Percentiles rank a stretch among this genome's conserved stretches.
Evolutionary conservation across 2,797 vertebrate genomes (phyloP).

Genomic region (Falco cherrug): DNA sequence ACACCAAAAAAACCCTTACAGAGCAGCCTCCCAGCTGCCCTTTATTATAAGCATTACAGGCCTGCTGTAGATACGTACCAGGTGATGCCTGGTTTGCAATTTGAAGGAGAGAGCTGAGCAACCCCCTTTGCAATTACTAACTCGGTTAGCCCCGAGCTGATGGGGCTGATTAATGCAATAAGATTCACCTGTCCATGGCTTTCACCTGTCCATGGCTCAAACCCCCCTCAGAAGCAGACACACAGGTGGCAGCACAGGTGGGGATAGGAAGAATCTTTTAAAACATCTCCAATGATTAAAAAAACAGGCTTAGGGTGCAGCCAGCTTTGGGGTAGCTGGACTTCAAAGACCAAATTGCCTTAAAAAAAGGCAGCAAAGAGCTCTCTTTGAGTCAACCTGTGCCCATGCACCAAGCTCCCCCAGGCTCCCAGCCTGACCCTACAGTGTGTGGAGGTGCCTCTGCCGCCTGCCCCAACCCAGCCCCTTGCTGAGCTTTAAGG

Average conservation of each 20-base stretch:
- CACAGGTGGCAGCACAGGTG: neutral
- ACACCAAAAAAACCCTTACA: rapidly evolving
- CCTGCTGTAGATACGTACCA: neutral
- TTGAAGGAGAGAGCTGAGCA: neutral
- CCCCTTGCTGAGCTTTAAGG: neutral
- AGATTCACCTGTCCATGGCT: neutral
- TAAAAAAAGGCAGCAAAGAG: neutral
- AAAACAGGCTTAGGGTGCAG: neutral
- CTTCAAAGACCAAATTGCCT: neutral
- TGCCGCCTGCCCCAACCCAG: neutral
- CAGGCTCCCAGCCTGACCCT: no score
- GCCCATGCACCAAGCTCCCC: neutral
- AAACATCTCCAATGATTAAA: neutral
- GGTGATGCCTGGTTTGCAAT: neutral
- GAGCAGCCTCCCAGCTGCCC: neutral
- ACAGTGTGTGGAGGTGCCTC: neutral
- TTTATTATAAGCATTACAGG: neutral
- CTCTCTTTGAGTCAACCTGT: neutral
- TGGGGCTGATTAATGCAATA: neutral
- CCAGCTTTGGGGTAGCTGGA: neutral
- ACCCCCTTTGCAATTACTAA: neutral
- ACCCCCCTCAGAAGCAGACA: neutral
- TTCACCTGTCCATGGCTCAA: neutral
- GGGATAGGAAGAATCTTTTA: neutral
- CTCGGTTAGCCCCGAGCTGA: neutral